These are phyloP conservation scores for Magallana gigas DNA, from an alignment of 1,140 invertebrate genomes.

Conservation along the genomic window DNA sequence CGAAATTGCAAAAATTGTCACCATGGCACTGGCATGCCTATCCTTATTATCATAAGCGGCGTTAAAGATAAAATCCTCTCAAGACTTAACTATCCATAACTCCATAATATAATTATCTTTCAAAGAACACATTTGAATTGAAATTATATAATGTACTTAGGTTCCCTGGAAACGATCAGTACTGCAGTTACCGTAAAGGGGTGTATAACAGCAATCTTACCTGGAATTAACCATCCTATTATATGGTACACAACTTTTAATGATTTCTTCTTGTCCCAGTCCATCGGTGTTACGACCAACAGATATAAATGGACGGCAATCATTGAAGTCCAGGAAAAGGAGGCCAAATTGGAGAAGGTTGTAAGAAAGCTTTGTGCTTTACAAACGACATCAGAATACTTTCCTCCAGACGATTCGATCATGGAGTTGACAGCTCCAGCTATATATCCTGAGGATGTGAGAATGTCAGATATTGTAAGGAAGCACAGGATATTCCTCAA, in stretches of 20 bases:
- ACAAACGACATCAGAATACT: not conserved
- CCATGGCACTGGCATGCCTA: no score
- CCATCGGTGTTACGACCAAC: not conserved
- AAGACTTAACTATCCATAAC: no score
- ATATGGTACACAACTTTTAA: constrained; percentile 24
- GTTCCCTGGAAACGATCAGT: no score
- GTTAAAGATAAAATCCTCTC: no score
- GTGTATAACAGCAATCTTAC: not conserved
- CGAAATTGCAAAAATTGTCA: no score
- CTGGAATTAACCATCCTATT: constrained; percentile 18
- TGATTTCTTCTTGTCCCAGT: not conserved
- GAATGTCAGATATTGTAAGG: constrained; percentile 36
- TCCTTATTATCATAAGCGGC: no score
- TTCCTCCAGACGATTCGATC: not conserved
- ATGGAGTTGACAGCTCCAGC: not conserved
- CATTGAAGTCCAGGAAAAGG: constrained; percentile 4
- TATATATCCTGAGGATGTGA: not conserved
- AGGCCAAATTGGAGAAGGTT: constrained; percentile 32
- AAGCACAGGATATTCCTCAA: not conserved
- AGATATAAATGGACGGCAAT: constrained; percentile 4
- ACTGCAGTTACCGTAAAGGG: no score
- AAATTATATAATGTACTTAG: no score
- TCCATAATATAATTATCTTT: no score
- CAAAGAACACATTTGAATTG: no score
- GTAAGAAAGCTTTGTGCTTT: constrained; percentile 22